phyloP scores from a whole-genome alignment of 2,888 invertebrate species.

The Tetranychus piercei region DNA sequence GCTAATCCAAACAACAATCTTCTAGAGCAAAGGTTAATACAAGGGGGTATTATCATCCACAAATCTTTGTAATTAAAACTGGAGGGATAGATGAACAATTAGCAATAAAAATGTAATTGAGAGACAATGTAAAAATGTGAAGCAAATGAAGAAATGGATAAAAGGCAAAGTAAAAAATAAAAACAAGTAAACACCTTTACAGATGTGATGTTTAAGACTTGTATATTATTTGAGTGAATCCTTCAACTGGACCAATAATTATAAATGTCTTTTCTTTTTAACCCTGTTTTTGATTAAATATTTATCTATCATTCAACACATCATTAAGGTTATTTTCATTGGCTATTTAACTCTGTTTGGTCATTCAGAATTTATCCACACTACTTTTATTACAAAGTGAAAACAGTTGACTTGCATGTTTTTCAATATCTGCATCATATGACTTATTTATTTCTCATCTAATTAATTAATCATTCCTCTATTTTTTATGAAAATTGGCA shows the following conservation, averaged over 20 bases:
- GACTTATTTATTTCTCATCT: too few relatives aligned
- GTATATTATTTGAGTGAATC: too few relatives aligned
- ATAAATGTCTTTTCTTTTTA: neutral
- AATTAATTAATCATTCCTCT: too few relatives aligned
- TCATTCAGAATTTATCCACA: neutral
- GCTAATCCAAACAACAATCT: slow-evolving; percentile 1
- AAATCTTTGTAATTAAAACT: neutral
- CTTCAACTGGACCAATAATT: neutral
- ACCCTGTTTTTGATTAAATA: too few relatives aligned
- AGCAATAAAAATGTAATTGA: neutral
- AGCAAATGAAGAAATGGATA: neutral
- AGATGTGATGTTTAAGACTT: too few relatives aligned
- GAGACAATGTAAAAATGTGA: neutral
- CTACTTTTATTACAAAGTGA: neutral
- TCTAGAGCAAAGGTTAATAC: neutral
- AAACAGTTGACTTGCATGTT: too few relatives aligned
- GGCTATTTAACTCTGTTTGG: neutral
- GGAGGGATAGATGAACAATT: neutral
- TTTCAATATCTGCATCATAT: too few relatives aligned
- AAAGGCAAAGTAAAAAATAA: neutral
- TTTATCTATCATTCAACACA: too few relatives aligned
- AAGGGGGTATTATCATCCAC: neutral
- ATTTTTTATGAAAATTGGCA: too few relatives aligned
- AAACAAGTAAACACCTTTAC: neutral
- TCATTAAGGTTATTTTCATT: neutral